Base-by-base conservation (phyloP, 1,140 invertebrate genomes). In the Thaumatotibia leucotreta region DNA sequence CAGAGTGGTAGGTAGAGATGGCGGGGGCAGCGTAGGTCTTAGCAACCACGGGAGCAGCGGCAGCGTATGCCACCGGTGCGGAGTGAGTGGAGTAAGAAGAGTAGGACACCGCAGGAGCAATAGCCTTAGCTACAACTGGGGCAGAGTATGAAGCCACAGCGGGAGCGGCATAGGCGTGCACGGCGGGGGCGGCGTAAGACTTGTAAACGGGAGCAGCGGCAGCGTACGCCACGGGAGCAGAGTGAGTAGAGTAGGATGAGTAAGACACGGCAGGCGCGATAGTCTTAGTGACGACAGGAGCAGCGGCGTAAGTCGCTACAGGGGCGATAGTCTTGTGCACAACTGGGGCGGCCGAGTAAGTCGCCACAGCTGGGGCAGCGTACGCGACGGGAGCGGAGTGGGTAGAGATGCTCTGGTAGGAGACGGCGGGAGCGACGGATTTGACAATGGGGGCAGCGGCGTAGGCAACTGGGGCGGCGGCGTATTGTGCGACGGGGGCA, bases 101-200 rank as follows among this genome's bases (percentile, higher is more conserved):
- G 31, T 62, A 35, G 14, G 61, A 62, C 6, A 62, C 76, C 27
- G 64, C 62, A 27, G 63, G 52, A 17, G 65, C 29, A 33, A 22
- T 4, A 50, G 33, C 5, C 32, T 80, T 74, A 32, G 73, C 24
- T 4, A 73, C 69, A 2, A 72, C 63, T 14, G 79, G 72, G 6
- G 71, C 71, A 35, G 77, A 35, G 66, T 76, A 74, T 9, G 72
- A 61, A 49, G 72, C 45, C 10, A 72, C 74, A 3, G 76, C 70
- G 24, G 68, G 64, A 11, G 70, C 73, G 72, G 69, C 68, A 61
- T 75, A 75, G 0, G 73, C 45, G 24, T 63, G 68, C 72, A 77
- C 63, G 67, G 74, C 20, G 69, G 72, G 49, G 74, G 75, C 67
- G 64, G 74, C 74, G 65, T 77, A 81, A 32, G 75, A 74, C 49